Evolutionary conservation across 2,113 vertebrate species (phyloP).

Genomic region (Phyllostomus hastatus): DNA sequence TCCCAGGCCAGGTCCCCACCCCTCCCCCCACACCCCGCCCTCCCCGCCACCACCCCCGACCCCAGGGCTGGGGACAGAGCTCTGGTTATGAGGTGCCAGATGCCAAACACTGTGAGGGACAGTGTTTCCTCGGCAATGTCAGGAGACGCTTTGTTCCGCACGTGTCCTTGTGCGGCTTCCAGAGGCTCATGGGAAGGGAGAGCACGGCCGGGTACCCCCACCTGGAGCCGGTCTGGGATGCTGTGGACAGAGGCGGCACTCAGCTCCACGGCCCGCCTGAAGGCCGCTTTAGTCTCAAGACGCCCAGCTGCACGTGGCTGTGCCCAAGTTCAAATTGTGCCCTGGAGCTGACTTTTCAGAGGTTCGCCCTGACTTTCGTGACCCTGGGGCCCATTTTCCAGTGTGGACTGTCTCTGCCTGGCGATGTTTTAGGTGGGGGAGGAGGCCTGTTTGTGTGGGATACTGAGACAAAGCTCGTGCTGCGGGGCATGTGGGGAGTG

Average conservation of each 20-base stretch:
- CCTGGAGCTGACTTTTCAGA: background rate
- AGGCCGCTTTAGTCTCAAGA: slow-evolving; percentile 34
- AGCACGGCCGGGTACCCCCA: background rate
- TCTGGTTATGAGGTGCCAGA: background rate
- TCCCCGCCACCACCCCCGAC: too few relatives aligned
- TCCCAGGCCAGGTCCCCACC: background rate
- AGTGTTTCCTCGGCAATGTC: background rate
- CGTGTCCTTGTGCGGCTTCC: background rate
- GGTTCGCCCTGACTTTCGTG: background rate
- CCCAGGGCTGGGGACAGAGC: background rate
- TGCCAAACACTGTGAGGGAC: background rate
- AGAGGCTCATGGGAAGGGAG: background rate
- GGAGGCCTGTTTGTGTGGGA: background rate
- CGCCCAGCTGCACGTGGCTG: slow-evolving; percentile 6
- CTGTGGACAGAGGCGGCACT: slow-evolving; percentile 47
- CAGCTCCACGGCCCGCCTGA: background rate
- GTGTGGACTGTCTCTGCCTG: background rate
- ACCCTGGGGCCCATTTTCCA: background rate
- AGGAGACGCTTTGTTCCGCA: background rate
- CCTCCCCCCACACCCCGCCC: too few relatives aligned
- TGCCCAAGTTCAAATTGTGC: background rate
- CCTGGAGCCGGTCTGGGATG: background rate
- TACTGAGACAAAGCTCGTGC: background rate
- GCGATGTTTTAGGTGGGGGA: background rate
- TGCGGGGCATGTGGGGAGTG: background rate